phyloP scores from a whole-genome alignment of 2,888 invertebrate genomes.

The Rhagium mordax region DNA sequence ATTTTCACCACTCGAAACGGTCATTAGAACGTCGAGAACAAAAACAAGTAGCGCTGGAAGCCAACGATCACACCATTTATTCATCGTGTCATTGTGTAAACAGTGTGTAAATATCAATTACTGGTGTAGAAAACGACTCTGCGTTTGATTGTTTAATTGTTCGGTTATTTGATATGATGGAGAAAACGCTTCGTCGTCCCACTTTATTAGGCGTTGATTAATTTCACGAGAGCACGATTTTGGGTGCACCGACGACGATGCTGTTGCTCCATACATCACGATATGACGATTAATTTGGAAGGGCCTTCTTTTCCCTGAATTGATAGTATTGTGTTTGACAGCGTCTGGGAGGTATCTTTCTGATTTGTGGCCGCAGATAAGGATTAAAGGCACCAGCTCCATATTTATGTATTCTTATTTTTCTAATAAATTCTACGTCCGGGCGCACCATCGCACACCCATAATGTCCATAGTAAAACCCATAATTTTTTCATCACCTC shows the following conservation, averaged over 20 bases:
- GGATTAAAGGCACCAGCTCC: background rate
- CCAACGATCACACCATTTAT: constrained; percentile 2
- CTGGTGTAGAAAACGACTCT: background rate
- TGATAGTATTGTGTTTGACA: constrained; percentile 2
- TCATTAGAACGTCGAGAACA: background rate
- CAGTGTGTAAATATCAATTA: constrained; percentile 6
- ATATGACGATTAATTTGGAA: background rate
- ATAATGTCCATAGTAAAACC: too few species aligned
- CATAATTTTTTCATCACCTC: too few species aligned
- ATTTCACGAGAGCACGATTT: background rate
- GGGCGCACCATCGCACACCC: background rate
- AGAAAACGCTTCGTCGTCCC: background rate
- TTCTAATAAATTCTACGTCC: background rate
- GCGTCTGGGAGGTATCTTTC: background rate
- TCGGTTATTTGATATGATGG: background rate
- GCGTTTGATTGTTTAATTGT: background rate
- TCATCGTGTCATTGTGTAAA: constrained; percentile 16
- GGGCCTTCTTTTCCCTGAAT: background rate
- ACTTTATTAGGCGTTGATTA: background rate
- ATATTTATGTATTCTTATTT: background rate
- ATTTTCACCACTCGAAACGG: background rate
- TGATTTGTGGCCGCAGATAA: background rate
- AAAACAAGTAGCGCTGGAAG: constrained; percentile 1
- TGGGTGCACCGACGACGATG: background rate
- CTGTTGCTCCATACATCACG: background rate